Percentiles rank a stretch among this genome's conserved stretches.
phyloP scores from a whole-genome alignment of 1,140 invertebrate genomes.

The Thereuonema tuberculata region DNA sequence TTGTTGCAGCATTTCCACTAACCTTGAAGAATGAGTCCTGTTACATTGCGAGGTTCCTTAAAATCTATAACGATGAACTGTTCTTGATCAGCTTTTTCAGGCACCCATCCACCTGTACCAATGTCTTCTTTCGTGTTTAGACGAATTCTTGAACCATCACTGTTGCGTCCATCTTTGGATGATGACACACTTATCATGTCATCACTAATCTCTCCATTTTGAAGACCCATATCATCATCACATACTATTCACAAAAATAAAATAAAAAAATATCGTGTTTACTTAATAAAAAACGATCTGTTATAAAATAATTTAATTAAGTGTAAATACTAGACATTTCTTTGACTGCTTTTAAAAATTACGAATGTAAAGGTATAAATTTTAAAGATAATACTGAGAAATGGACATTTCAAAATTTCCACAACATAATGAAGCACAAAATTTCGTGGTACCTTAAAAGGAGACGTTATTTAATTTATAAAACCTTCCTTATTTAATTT shows the following conservation, averaged over 20 bases:
- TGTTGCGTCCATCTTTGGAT: conserved; percentile 5
- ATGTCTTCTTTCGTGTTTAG: conserved; percentile 11
- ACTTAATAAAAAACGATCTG: too few relatives aligned
- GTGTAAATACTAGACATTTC: too few relatives aligned
- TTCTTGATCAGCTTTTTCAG: conserved; percentile 20
- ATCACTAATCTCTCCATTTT: conserved; percentile 1
- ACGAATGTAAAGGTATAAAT: too few relatives aligned
- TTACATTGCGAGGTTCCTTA: conserved; percentile 51
- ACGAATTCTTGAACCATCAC: conserved; percentile 11
- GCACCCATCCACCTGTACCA: conserved; percentile 23
- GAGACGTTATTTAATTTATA: too few relatives aligned
- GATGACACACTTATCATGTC: conserved; percentile 13
- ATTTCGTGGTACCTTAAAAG: too few relatives aligned
- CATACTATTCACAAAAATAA: conserved; percentile 1
- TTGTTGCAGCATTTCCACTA: too few relatives aligned
- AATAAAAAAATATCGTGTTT: background rate
- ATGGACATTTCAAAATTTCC: too few relatives aligned
- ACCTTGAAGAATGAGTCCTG: conserved; percentile 60
- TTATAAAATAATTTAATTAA: too few relatives aligned
- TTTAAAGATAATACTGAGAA: too few relatives aligned
- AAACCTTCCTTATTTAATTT: background rate
- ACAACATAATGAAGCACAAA: too few relatives aligned
- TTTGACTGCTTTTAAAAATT: too few relatives aligned
- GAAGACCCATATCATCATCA: background rate
- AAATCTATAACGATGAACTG: conserved; percentile 52